Percentiles rank a stretch among this genome's conserved stretches.
These are phyloP conservation scores for Patiria miniata DNA, from an alignment of 35 echinoderm and acorn worm genomes.

Conservation along the genomic window DNA sequence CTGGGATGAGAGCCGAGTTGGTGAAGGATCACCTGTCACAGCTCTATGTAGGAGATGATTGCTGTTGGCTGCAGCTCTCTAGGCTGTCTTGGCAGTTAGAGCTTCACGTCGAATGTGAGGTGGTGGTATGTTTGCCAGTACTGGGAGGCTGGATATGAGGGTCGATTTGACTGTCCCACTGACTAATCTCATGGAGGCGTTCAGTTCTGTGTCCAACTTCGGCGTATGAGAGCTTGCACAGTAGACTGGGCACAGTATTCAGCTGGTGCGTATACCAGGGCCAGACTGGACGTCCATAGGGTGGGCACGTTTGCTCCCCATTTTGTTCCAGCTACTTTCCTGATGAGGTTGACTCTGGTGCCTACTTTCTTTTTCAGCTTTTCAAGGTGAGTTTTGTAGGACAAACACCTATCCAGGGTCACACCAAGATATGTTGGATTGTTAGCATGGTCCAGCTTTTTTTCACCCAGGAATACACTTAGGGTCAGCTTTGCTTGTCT, in stretches of 20 bases:
- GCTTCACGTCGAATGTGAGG: neutral
- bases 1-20: neutral
- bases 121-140: neutral
- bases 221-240: conserved; percentile 29
- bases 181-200: conserved; percentile 28
- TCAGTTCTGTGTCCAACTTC: conserved; percentile 1
- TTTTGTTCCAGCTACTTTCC: neutral
- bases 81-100: neutral
- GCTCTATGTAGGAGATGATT: neutral
- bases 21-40: neutral
- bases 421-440: neutral
- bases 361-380: neutral
- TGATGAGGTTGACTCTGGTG: conserved; percentile 19
- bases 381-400: neutral
- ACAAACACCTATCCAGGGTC: neutral
- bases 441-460: neutral
- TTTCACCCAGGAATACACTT: no score
- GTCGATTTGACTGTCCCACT: conserved; percentile 20
- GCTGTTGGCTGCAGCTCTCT: neutral
- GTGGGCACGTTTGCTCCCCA: conserved; percentile 20
- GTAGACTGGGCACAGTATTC: conserved; percentile 28
- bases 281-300: neutral
- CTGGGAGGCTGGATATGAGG: no score
- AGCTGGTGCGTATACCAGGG: conserved; percentile 10
- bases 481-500: no score